Base-by-base conservation (phyloP, 2,888 invertebrate species). In the Monochamus alternatus region DNA sequence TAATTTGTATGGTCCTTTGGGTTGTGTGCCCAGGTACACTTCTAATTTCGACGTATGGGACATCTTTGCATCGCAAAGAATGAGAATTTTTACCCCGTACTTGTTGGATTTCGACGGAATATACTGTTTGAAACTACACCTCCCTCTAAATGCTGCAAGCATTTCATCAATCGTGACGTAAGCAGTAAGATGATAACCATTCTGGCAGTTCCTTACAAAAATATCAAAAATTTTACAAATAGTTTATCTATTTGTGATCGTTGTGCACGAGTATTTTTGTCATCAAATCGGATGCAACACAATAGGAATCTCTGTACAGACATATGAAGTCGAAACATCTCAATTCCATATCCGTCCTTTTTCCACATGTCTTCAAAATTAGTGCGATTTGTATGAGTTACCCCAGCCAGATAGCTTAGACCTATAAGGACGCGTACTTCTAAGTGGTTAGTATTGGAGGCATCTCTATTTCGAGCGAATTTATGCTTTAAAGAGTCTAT, bases 81-180 rank as follows among this genome's bases (percentile, higher is more conserved):
- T 81, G 76, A 79, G 82, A 30, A 83, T 78, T 80, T 85, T 82
- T 4, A 84, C 75, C 0, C 82, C 82, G 75, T 84, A 84, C 58
- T 81, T 84, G 3, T 75, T 78, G 32, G 85, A 83, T 76, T 85
- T 84, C 7, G 77, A 78, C 8, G 85, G 81, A 30, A 85, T 85
- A 72, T 85, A 86, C 73, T 85, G 82, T 30, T 74, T 52, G 73
- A 84, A 82, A 47, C 47, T 30, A 69, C 85, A 86, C 51, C 81
- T 73, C 43, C 82, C 84, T 58, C 58, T 58, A 58, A 58, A 58
- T 22, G 58, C 58, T 58, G 30, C 30, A 58, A 58, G 58, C 58
- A 58, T 58, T 58, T 58, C 58, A 58, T 58, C 58, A 22, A 58
- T 58, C 22, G 58, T 58, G 7, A 58, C 58, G 14, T 22, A 58